A percentile compares a stretch with the other conserved stretches of the same genome.
These are phyloP conservation scores for Spodoptera littoralis DNA, from an alignment of 2,888 invertebrate genomes.

Conservation along the genomic window DNA sequence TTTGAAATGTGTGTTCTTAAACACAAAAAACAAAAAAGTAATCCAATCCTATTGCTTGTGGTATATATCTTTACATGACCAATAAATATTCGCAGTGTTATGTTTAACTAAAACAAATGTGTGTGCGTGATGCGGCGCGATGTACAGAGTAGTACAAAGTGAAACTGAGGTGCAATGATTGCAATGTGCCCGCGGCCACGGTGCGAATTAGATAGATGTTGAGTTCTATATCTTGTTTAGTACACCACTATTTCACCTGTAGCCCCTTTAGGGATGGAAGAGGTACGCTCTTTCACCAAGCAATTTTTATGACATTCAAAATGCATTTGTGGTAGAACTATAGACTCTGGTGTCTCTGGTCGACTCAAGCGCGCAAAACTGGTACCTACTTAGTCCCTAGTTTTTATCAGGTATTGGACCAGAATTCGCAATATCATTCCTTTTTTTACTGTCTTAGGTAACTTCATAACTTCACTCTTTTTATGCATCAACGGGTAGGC, in stretches of 20 bases:
- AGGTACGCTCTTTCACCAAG: no score
- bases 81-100: constrained; percentile 10
- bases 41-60: not conserved
- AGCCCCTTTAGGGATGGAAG: not conserved
- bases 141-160: constrained; percentile 9
- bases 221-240: constrained; percentile 20
- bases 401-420: no score
- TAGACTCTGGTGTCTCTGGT: not conserved
- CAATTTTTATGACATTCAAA: no score
- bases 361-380: no score
- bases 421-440: no score
- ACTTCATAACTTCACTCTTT: no score
- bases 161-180: constrained; percentile 4
- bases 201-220: constrained; percentile 44
- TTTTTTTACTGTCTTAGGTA: no score
- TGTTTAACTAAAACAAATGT: constrained; percentile 34
- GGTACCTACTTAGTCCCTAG: no score
- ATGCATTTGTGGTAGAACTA: constrained; percentile 13
- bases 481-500: no score
- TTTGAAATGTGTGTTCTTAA: no score
- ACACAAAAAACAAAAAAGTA: no score
- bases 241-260: constrained; percentile 16
- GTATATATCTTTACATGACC: not conserved
- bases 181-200: constrained; percentile 35
- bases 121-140: constrained; percentile 30